phyloP scores from a whole-genome alignment of 2,797 vertebrate genomes.

The Catostomus latipinnis region DNA sequence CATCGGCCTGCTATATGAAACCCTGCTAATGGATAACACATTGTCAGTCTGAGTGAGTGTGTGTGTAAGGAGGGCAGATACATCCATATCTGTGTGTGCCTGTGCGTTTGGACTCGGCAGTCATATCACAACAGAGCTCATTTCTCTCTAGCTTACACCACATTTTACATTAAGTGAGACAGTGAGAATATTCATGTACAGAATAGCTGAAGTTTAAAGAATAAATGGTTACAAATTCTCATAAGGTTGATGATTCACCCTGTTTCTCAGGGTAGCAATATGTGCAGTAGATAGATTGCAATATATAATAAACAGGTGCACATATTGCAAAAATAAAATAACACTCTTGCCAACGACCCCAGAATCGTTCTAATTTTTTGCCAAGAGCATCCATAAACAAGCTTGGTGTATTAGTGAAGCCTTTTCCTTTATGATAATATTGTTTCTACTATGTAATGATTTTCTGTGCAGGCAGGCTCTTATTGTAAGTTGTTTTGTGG shows the following conservation, averaged over 20 bases:
- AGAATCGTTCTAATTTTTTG: not conserved
- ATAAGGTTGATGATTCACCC: conserved; percentile 7
- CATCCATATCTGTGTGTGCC: conserved; percentile 29
- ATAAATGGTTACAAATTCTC: conserved; percentile 6
- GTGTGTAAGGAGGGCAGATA: conserved; percentile 39
- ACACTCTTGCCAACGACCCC: not conserved
- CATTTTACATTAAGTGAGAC: conserved; percentile 6
- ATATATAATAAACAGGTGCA: not conserved
- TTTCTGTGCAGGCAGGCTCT: not conserved
- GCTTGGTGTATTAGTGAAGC: not conserved
- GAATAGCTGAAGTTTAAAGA: conserved; percentile 11
- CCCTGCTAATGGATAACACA: conserved; percentile 77
- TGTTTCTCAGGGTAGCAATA: not conserved
- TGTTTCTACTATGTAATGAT: conserved; percentile 6
- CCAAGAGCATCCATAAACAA: not conserved
- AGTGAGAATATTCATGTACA: not conserved
- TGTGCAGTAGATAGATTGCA: conserved; percentile 3
- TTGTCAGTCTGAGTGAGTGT: conserved; percentile 43
- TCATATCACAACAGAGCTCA: conserved; percentile 15
- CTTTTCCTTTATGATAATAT: not conserved
- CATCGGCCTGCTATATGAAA: conserved; percentile 80
- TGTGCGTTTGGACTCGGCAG: conserved; percentile 15
- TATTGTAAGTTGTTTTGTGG: not conserved
- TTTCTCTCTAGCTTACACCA: conserved; percentile 9
- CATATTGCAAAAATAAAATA: conserved; percentile 7